Evolutionary conservation across 2,113 vertebrate genomes (phyloP), one percentile per base, ranked within the genome.

Genomic region (Thermophis baileyi): DNA sequence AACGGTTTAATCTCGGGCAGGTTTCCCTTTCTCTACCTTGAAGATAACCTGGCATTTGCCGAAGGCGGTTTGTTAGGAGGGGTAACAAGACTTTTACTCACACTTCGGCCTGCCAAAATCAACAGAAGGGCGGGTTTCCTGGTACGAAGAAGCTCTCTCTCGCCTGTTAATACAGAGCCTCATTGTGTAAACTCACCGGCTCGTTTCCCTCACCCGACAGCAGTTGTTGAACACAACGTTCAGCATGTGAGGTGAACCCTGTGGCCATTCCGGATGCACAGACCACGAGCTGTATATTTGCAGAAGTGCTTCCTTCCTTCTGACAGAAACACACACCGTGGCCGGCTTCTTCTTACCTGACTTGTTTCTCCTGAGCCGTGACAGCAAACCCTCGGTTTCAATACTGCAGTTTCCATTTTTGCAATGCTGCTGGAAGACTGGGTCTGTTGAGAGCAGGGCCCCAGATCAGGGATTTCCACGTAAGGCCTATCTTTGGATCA

Each of bases 161-260:
- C 6, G 1, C 69, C 35, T 40, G 0, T 81, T 22, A 3, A 40
- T 7, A 40, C 69, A 81, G 14, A 81, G n/a, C n/a, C 63, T 20
- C 6, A 0, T 35, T 81, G 69, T 81, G 16, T 40, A 8, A 40
- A 81, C 2, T 40, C 35, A 0, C 6, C 2, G 2, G n/a, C 69
- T 74, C 18, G 0, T 6, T 40, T 40, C 18, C 35, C 69, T 18
- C 3, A 1, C 6, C 18, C 0, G 1, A 7, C 6, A 1, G 18
- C 16, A 20, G 16, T 1, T 40, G 69, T 35, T 2, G 2, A 18
- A 18, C 6, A 14, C 14, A 14, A n/a, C n/a, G 2, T 74, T 40
- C 6, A 40, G 6, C n/a, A 40, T 0, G 0, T 1, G 4, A 10
- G 60, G 30, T 5, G 11, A n/a, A 25, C 9, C 63, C 16, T 40